Conservation (phyloP, 1,140 invertebrate genomes). For the Gryon sp. region DNA sequence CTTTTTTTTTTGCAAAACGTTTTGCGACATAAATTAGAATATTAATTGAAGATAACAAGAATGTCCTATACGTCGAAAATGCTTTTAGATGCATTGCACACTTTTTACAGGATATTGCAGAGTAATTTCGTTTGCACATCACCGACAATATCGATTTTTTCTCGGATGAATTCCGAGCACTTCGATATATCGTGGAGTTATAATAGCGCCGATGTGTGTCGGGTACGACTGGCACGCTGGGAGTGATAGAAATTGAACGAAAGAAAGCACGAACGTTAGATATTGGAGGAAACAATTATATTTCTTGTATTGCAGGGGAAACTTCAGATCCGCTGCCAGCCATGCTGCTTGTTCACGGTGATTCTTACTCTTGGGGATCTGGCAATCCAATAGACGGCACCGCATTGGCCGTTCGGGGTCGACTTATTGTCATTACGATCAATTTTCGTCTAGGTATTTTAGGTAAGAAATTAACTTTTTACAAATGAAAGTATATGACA, state of each 20-base stretch:
- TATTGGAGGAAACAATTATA: constrained; percentile 43
- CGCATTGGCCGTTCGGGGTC: constrained; percentile 92
- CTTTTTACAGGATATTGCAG: constrained; percentile 59
- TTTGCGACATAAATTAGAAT: constrained; percentile 23
- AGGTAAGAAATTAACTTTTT: constrained; percentile 84
- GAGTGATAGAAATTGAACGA: neutral
- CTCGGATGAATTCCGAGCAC: constrained; percentile 37
- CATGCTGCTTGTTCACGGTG: constrained; percentile 95
- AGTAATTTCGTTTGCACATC: constrained; percentile 58
- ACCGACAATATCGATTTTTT: constrained; percentile 49
- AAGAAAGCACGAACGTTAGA: constrained; percentile 4
- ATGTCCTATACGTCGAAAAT: constrained; percentile 23
- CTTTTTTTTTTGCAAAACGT: neutral
- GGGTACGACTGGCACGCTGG: neutral
- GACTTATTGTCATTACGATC: constrained; percentile 96
- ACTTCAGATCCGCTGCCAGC: constrained; percentile 82
- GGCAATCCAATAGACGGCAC: constrained; percentile 97
- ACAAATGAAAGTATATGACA: too few species aligned
- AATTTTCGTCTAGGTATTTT: constrained; percentile 98
- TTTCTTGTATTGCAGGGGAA: constrained; percentile 54
- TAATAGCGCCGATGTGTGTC: constrained; percentile 28
- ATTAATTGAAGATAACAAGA: constrained; percentile 42
- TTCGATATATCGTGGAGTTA: constrained; percentile 39
- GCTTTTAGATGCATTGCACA: constrained; percentile 50
- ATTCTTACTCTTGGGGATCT: constrained; percentile 96